Conservation (phyloP, 2,888 invertebrate species). For the Drosophila pullipes region DNA sequence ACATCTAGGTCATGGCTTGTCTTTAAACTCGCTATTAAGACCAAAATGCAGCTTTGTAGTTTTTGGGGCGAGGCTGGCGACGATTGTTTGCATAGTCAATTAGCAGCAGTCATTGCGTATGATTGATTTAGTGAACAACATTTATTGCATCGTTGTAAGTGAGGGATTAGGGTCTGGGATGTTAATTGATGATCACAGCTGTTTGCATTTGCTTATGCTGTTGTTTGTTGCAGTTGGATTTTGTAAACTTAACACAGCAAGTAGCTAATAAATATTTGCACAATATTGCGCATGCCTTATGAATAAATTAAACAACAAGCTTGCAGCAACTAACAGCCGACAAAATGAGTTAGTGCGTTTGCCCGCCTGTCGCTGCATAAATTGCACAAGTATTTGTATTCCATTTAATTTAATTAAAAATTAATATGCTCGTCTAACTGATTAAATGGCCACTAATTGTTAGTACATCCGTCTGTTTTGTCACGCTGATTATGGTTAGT, state of each 20-base stretch:
- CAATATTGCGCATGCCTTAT: slow-evolving; percentile 71
- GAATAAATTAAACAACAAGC: slow-evolving; percentile 67
- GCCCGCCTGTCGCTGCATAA: slow-evolving; percentile 24
- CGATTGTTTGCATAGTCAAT: slow-evolving; percentile 49
- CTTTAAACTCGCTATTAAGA: background rate
- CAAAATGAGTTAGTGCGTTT: slow-evolving; percentile 9
- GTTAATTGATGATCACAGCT: slow-evolving; percentile 50
- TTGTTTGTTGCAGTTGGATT: slow-evolving; percentile 16
- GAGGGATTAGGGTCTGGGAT: slow-evolving; percentile 10
- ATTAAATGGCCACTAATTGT: slow-evolving; percentile 72
- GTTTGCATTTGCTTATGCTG: slow-evolving; percentile 13
- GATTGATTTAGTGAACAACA: slow-evolving; percentile 61
- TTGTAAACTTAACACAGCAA: slow-evolving; percentile 29
- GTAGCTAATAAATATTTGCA: slow-evolving; percentile 73
- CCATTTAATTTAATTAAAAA: slow-evolving; percentile 65
- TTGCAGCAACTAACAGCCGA: slow-evolving; percentile 6
- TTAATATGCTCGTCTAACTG: slow-evolving; percentile 60
- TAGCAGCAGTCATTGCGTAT: slow-evolving; percentile 66
- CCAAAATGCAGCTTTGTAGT: background rate
- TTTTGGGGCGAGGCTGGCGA: background rate
- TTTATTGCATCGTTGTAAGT: slow-evolving; percentile 30
- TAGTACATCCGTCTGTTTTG: slow-evolving; percentile 18
- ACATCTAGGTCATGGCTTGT: background rate
- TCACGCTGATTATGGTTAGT: slow-evolving; percentile 63
- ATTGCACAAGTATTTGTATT: slow-evolving; percentile 49